A percentile compares a stretch with the other conserved stretches of the same genome.
Evolutionary conservation across 1,140 invertebrate genomes (phyloP).

Genomic region (Epicauta chinensis): DNA sequence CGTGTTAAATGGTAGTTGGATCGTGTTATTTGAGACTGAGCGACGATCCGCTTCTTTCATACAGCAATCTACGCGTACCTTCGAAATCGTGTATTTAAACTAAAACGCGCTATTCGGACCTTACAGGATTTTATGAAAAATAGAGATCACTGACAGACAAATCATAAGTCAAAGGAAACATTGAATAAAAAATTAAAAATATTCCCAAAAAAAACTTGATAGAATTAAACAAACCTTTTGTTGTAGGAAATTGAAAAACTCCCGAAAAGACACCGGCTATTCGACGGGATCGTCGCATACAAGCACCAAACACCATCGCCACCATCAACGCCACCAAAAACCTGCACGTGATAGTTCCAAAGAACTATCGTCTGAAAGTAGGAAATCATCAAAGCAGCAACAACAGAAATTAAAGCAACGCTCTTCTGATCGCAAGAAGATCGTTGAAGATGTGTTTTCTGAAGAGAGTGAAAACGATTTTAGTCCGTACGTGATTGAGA

Average conservation of each 20-base stretch:
- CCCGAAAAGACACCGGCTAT: constrained; percentile 55
- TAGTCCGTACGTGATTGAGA: constrained; percentile 27
- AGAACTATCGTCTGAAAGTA: constrained; percentile 9
- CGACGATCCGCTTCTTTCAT: no score
- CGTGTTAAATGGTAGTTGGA: no score
- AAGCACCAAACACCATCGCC: constrained; percentile 33
- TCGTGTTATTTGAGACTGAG: no score
- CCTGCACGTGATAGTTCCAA: constrained; percentile 19
- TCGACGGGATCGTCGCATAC: constrained; percentile 57
- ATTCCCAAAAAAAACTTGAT: no score
- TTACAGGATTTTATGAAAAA: no score
- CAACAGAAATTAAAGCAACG: constrained; percentile 37
- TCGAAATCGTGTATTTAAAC: no score
- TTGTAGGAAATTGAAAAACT: constrained; percentile 39
- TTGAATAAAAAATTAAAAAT: no score
- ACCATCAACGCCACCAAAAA: no score
- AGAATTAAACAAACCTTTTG: no score
- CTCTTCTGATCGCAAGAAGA: constrained; percentile 22
- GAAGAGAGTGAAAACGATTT: constrained; percentile 29
- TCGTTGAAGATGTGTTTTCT: constrained; percentile 24
- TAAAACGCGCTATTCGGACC: no score
- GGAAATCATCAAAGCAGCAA: constrained; percentile 28
- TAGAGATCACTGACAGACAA: constrained; percentile 7
- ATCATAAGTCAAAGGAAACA: constrained; percentile 17
- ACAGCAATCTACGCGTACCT: no score